phyloP scores from a whole-genome alignment of 2,113 vertebrate species.

The Myotis brandtii region DNA sequence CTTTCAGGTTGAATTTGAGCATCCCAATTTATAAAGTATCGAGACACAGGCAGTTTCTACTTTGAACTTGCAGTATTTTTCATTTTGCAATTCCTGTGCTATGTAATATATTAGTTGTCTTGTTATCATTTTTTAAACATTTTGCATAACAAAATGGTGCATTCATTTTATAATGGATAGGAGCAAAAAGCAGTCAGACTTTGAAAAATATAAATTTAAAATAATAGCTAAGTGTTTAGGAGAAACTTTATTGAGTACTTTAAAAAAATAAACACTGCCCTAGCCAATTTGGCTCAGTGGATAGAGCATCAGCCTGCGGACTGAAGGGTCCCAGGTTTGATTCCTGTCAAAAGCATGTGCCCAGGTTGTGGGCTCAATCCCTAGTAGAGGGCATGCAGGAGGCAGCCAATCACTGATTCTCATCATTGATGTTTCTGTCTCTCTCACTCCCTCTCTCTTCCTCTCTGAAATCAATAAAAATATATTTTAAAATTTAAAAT shows the following conservation, averaged over 20 bases:
- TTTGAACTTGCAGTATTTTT: not conserved
- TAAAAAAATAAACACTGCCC: not conserved
- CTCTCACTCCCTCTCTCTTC: too few relatives aligned
- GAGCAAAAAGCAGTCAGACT: not conserved
- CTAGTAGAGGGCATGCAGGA: too few relatives aligned
- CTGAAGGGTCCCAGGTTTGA: too few relatives aligned
- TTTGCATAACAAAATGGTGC: not conserved
- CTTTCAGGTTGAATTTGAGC: not conserved
- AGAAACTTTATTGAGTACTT: not conserved
- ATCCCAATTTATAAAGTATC: not conserved
- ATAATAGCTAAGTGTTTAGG: not conserved
- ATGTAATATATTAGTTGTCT: not conserved
- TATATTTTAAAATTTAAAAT: too few relatives aligned
- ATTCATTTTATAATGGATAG: constrained; percentile 20
- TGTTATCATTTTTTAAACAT: constrained; percentile 47
- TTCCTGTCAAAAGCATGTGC: too few relatives aligned
- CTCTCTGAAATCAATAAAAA: too few relatives aligned
- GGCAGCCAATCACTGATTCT: too few relatives aligned
- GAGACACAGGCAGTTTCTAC: not conserved
- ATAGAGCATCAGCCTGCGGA: too few relatives aligned
- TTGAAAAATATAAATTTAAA: constrained; percentile 19
- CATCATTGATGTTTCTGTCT: too few relatives aligned
- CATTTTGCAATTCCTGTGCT: not conserved
- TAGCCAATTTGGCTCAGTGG: too few relatives aligned
- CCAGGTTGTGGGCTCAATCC: too few relatives aligned